Percentiles rank a stretch among this genome's conserved stretches.
Conservation (phyloP, 2,797 vertebrate species). For the Muraenolepis orangiensis region DNA sequence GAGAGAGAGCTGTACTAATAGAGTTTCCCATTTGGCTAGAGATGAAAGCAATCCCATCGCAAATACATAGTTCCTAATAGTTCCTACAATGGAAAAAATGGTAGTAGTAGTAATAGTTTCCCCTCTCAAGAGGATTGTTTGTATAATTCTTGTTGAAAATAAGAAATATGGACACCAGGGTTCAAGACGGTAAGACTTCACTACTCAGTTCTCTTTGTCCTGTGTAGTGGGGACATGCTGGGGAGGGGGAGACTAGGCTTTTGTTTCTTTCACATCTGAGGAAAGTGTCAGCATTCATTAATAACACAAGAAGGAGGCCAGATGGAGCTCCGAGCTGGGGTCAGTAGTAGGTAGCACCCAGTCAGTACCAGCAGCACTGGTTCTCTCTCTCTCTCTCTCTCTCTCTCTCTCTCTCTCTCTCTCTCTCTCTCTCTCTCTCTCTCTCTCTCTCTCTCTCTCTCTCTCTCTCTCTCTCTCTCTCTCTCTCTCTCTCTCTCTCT, state of each 20-base stretch:
- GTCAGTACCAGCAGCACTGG: not conserved
- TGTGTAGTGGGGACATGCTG: no score
- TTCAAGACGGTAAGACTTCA: not conserved
- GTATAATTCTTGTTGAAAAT: not conserved
- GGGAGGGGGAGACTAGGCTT: constrained; percentile 14
- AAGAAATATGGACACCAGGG: not conserved
- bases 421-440: constrained; percentile 13
- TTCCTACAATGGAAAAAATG: not conserved
- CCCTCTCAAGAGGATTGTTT: not conserved
- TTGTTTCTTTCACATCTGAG: constrained; percentile 33
- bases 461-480: constrained; percentile 16
- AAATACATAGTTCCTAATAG: no score
- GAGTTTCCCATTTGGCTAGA: not conserved
- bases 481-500: not conserved
- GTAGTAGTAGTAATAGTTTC: not conserved
- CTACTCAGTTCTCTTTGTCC: not conserved
- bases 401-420: not conserved
- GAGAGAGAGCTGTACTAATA: not conserved
- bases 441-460: constrained; percentile 7
- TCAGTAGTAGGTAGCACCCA: not conserved
- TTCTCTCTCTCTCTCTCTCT: no score
- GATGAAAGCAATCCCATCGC: not conserved
- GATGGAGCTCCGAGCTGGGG: constrained; percentile 21
- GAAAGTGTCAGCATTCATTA: constrained; percentile 22
- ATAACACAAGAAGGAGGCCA: constrained; percentile 26